Evolutionary conservation across 2,888 invertebrate genomes (phyloP), one percentile per base, ranked within the genome.

Genomic region (Gerris lacustris): DNA sequence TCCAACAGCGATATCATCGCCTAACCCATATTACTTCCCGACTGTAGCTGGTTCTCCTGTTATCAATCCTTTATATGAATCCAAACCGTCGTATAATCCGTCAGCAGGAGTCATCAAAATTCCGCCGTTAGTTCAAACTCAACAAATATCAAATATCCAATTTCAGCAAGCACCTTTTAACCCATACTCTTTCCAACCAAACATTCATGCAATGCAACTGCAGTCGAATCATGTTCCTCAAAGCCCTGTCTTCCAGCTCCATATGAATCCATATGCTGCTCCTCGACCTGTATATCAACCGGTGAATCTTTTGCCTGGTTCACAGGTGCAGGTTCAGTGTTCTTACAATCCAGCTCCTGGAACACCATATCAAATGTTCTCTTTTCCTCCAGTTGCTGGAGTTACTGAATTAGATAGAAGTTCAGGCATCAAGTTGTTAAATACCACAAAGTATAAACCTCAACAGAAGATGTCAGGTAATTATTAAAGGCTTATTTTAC

Each of bases 341-440:
- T 75, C 76, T 0, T 78, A 77, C 64, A 74, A 79, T 44, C 77
- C 77, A 5, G 70, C 74, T 0, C 77, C 78, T 7, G 75, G 68
- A 45, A 45, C 71, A 0, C 71, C 71, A 11, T 43, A 64, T 15
- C 71, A 71, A n/a, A 69, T 68, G 5, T 69, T 68, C 31, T 63
- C 67, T 15, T 71, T 71, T 45, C 71, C 71, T 0, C 17, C 62
- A 6, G 71, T 71, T 31, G 44, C 68, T 44, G 71, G 71, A 6
- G 71, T 68, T 6, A 47, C 68, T 6, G 71, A 71, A 66, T 31
- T 45, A 15, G 9, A 9, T 9, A 31, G 17, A 17, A 66, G 18
- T 55, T 55, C 55, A 55, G 55, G 15, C 15, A 2, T 4, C 4
- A 31, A 31, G 31, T 31, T 31, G 31, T 31, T 31, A 31, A 31